phyloP scores from a whole-genome alignment of 2,888 invertebrate genomes.

The Drosophila borealis region DNA sequence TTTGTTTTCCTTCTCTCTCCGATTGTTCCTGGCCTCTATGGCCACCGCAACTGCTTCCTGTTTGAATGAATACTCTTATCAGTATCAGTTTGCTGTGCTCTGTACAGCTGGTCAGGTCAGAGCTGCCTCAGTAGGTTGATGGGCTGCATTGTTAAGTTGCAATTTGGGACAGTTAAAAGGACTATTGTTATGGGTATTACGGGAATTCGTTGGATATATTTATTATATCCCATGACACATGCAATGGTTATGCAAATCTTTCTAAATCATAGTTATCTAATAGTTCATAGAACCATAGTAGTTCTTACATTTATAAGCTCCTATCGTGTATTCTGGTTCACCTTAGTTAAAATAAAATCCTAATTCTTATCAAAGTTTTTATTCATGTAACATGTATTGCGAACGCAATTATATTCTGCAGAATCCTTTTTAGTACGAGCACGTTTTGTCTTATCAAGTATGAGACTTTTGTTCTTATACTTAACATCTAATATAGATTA shows the following conservation, averaged over 20 bases:
- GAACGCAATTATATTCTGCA: background rate
- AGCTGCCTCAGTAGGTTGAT: conserved; percentile 12
- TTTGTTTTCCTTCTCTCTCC: conserved; percentile 17
- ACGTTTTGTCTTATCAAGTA: conserved; percentile 5
- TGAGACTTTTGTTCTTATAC: background rate
- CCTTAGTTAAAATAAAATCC: no score
- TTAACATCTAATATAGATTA: background rate
- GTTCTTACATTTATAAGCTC: no score
- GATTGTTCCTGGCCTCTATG: conserved; percentile 29
- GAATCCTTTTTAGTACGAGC: background rate
- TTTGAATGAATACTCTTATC: conserved; percentile 60
- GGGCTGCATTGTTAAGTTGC: background rate
- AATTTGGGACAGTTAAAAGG: background rate
- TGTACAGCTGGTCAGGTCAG: conserved; percentile 41
- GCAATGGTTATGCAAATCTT: no score
- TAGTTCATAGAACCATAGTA: no score
- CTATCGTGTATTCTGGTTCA: no score
- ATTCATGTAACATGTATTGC: no score
- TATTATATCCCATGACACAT: background rate
- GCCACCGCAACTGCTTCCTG: conserved; percentile 59
- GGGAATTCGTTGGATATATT: background rate
- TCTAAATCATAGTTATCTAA: no score
- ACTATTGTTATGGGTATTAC: background rate
- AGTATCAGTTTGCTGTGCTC: conserved; percentile 54
- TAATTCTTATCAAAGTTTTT: no score